These are phyloP conservation scores for Cheilosia pagana DNA, from an alignment of 2,888 invertebrate genomes.

Conservation along the genomic window DNA sequence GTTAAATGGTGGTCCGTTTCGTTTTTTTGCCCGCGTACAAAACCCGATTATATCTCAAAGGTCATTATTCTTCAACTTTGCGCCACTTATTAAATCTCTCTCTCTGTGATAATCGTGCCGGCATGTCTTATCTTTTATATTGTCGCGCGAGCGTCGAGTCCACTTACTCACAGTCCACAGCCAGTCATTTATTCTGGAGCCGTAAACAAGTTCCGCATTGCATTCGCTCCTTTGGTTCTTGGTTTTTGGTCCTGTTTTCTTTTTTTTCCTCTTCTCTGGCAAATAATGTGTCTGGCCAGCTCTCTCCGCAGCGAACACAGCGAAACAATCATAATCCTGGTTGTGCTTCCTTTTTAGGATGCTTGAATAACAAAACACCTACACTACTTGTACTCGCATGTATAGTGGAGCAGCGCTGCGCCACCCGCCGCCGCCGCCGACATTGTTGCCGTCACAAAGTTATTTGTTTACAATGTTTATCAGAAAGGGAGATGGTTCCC, in stretches of 20 bases:
- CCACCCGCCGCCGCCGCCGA: constrained; percentile 1
- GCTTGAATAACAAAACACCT: constrained; percentile 66
- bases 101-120: constrained; percentile 55
- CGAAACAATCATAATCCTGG: constrained; percentile 63
- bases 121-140: constrained; percentile 66
- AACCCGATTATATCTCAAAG: constrained; percentile 62
- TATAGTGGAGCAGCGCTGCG: neutral
- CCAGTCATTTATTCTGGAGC: constrained; percentile 39
- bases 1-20: neutral
- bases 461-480: constrained; percentile 67
- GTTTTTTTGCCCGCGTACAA: constrained; percentile 14
- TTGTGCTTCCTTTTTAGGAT: constrained; percentile 45
- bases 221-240: neutral
- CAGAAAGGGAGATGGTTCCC: neutral
- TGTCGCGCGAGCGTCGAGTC: constrained; percentile 44
- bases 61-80: constrained; percentile 70
- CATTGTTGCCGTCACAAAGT: constrained; percentile 64
- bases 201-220: constrained; percentile 36
- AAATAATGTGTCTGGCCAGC: constrained; percentile 45
- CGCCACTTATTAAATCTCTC: constrained; percentile 68
- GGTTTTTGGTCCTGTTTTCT: constrained; percentile 4
- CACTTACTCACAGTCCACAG: constrained; percentile 50
- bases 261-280: constrained; percentile 12
- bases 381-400: neutral
- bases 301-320: constrained; percentile 41